phyloP scores from a whole-genome alignment of 2,797 vertebrate species.

The Oreonectes daqikongensis region DNA sequence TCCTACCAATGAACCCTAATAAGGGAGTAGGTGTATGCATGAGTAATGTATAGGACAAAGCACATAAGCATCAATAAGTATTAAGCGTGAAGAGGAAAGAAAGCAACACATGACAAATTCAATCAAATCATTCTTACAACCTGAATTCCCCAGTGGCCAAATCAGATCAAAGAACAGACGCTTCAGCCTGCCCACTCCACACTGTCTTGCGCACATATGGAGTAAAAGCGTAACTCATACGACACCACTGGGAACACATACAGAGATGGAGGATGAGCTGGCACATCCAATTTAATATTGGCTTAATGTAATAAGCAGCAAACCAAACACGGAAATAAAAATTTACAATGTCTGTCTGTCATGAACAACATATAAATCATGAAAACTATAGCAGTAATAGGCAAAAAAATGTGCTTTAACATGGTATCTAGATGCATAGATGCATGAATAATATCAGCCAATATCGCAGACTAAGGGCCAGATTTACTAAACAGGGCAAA shows the following conservation, averaged over 20 bases:
- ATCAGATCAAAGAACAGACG: slow-evolving; percentile 21
- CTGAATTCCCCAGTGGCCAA: slow-evolving; percentile 47
- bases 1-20: neutral
- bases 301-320: neutral
- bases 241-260: neutral
- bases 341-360: too few relatives aligned
- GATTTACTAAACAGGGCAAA: too few relatives aligned
- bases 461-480: neutral
- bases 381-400: too few relatives aligned
- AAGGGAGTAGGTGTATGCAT: neutral
- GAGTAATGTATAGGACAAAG: neutral
- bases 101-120: slow-evolving; percentile 41
- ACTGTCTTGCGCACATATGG: slow-evolving; percentile 13
- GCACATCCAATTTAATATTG: neutral
- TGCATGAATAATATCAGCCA: neutral
- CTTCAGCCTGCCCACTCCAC: slow-evolving; percentile 16
- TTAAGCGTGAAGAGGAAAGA: slow-evolving; percentile 9
- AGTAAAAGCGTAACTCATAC: slow-evolving; percentile 11
- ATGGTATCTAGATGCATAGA: neutral
- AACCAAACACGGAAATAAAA: neutral
- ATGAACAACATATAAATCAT: too few relatives aligned
- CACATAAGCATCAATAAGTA: slow-evolving; percentile 20
- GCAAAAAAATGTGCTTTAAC: too few relatives aligned
- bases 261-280: slow-evolving; percentile 1
- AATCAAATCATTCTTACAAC: slow-evolving; percentile 44